These are phyloP conservation scores for Perithous albicinctus DNA, from an alignment of 2,888 invertebrate genomes.

Conservation along the genomic window DNA sequence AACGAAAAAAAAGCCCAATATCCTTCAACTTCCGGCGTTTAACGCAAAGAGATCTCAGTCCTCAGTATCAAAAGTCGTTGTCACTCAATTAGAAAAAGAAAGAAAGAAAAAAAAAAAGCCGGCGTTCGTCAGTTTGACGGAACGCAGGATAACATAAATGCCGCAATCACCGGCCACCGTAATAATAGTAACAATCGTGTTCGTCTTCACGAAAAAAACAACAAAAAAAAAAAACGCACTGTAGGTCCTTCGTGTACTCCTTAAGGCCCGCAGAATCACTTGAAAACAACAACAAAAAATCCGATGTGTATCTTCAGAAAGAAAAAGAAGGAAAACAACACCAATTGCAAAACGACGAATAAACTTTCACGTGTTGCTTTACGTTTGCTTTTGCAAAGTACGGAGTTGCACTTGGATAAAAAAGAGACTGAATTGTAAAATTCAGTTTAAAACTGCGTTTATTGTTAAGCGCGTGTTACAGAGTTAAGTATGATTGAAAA, in stretches of 20 bases:
- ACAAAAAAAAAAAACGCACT: slow-evolving; percentile 15
- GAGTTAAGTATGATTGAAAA: slow-evolving; percentile 31
- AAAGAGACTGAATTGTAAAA: background rate
- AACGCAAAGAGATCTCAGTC: too few species aligned
- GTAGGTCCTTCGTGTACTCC: slow-evolving; percentile 31
- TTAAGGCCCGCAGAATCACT: background rate
- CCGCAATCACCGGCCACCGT: slow-evolving; percentile 61
- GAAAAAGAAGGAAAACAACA: background rate
- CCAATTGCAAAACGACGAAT: background rate
- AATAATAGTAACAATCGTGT: background rate
- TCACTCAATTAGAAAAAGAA: too few species aligned
- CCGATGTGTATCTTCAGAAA: background rate
- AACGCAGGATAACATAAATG: slow-evolving; percentile 47
- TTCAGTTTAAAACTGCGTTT: slow-evolving; percentile 2
- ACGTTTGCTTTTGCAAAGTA: background rate
- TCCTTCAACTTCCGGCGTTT: too few species aligned
- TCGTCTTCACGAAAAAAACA: background rate
- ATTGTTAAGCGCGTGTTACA: slow-evolving; percentile 8
- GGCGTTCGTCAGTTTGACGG: slow-evolving; percentile 31
- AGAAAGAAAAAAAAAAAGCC: slow-evolving; percentile 25
- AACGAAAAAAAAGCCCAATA: too few species aligned
- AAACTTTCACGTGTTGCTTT: background rate
- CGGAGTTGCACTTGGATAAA: background rate
- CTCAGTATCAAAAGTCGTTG: background rate
- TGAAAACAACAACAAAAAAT: too few species aligned